These are phyloP conservation scores for Esperia sulphurella DNA, from an alignment of 2,888 invertebrate species.

Conservation along the genomic window DNA sequence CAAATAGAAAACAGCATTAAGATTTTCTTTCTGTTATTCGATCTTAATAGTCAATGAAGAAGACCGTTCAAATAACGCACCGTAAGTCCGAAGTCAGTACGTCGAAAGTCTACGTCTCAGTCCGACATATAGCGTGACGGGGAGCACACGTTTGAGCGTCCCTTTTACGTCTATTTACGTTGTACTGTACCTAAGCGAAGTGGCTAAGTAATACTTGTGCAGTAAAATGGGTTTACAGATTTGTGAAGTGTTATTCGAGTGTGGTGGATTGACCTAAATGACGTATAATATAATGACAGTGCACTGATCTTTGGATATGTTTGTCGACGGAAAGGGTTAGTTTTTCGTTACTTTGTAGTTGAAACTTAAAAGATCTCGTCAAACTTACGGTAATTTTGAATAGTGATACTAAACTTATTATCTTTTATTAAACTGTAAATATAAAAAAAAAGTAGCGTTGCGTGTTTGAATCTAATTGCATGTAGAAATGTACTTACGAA, in stretches of 20 bases:
- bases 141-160: constrained; percentile 54
- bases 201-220: constrained; percentile 46
- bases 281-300: constrained; percentile 51
- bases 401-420: no score
- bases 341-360: background rate
- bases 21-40: constrained; percentile 31
- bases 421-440: background rate
- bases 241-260: constrained; percentile 56
- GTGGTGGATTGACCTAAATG: constrained; percentile 50
- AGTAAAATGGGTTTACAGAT: constrained; percentile 48
- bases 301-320: constrained; percentile 20
- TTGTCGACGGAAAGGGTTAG: constrained; percentile 13
- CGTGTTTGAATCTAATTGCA: constrained; percentile 29
- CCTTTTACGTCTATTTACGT: constrained; percentile 50
- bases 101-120: constrained; percentile 36
- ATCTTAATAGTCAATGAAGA: constrained; percentile 40
- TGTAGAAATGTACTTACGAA: constrained; percentile 26
- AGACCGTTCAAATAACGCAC: constrained; percentile 40
- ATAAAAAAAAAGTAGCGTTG: constrained; percentile 12
- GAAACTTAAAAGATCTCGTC: background rate
- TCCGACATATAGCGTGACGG: constrained; percentile 49
- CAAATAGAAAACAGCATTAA: background rate
- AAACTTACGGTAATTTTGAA: background rate
- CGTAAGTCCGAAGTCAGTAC: constrained; percentile 9
- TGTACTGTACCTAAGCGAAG: constrained; percentile 39